A percentile compares a stretch with the other conserved stretches of the same genome.
These are phyloP conservation scores for Drosophila peninsularis DNA, from an alignment of 2,888 invertebrate species.

Conservation along the genomic window DNA sequence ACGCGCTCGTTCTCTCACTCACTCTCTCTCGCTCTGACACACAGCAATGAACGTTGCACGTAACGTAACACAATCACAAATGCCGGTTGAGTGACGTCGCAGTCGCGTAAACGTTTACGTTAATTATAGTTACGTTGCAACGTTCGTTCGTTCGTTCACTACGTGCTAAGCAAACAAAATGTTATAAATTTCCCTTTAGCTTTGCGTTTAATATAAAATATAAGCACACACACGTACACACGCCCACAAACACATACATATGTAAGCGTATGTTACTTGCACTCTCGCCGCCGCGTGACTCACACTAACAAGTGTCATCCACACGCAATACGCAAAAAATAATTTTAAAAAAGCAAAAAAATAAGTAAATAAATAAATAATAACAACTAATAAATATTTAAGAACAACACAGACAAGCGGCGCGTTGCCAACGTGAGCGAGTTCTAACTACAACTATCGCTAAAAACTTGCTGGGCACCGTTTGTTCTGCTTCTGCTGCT, in stretches of 20 bases:
- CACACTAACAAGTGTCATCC: constrained; percentile 58
- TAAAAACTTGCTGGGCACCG: constrained; percentile 43
- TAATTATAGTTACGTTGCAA: constrained; percentile 55
- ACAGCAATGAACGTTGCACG: constrained; percentile 37
- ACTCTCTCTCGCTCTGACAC: constrained; percentile 9
- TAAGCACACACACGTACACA: constrained; percentile 33
- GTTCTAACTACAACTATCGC: constrained; percentile 63
- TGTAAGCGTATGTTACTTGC: constrained; percentile 34
- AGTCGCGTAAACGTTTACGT: constrained; percentile 55
- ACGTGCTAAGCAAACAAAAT: constrained; percentile 50
- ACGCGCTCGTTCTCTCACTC: constrained; percentile 23
- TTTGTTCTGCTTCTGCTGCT: constrained; percentile 30
- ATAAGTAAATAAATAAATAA: constrained; percentile 37
- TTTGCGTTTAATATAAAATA: constrained; percentile 34
- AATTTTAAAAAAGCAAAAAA: constrained; percentile 23
- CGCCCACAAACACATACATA: constrained; percentile 15
- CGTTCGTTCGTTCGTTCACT: constrained; percentile 26
- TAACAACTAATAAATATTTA: constrained; percentile 46
- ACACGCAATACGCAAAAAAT: constrained; percentile 32
- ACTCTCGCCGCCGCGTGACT: constrained; percentile 44
- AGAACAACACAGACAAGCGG: constrained; percentile 30
- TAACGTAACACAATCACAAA: constrained; percentile 47
- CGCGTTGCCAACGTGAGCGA: constrained; percentile 59
- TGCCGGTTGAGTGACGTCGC: constrained; percentile 44
- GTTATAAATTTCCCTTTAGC: constrained; percentile 37